Conservation (phyloP, 2,113 vertebrate genomes). For the Megaceryle torquata region DNA sequence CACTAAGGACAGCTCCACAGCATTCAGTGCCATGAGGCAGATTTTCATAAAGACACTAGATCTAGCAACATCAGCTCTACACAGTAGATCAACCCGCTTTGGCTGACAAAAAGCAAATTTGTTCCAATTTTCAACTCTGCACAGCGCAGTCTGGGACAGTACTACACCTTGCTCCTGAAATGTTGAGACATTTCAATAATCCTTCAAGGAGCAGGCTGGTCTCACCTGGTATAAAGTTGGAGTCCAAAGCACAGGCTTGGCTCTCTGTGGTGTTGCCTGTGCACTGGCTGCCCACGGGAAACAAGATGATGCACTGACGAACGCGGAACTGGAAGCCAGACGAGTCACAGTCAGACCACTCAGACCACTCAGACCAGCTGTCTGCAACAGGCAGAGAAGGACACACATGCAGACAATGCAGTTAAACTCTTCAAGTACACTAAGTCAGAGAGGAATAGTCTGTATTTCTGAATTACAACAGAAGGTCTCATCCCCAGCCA, state of each 20-base stretch:
- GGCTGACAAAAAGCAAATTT: not conserved
- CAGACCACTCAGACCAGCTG: constrained; percentile 94
- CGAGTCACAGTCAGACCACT: constrained; percentile 88
- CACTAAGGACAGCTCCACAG: not conserved
- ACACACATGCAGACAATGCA: not conserved
- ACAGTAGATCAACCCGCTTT: accelerated
- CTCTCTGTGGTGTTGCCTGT: constrained; percentile 88
- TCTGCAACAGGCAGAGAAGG: constrained; percentile 72
- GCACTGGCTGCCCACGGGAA: constrained; percentile 91
- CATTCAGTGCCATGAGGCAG: not conserved
- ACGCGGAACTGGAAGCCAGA: constrained; percentile 81
- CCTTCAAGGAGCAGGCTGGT: not conserved
- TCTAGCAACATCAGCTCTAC: not conserved
- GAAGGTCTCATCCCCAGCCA: not conserved
- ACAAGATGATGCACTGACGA: constrained; percentile 88
- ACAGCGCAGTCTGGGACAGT: no score
- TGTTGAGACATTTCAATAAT: not conserved
- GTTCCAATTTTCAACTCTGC: not conserved
- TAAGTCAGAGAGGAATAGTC: not conserved
- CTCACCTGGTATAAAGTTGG: constrained; percentile 93
- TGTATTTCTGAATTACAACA: not conserved
- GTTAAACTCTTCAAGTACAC: not conserved
- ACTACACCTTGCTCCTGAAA: accelerated
- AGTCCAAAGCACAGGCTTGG: constrained; percentile 80
- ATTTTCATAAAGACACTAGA: not conserved